phyloP scores from a whole-genome alignment of 2,888 invertebrate species.

The Drosophila fungiperda region DNA sequence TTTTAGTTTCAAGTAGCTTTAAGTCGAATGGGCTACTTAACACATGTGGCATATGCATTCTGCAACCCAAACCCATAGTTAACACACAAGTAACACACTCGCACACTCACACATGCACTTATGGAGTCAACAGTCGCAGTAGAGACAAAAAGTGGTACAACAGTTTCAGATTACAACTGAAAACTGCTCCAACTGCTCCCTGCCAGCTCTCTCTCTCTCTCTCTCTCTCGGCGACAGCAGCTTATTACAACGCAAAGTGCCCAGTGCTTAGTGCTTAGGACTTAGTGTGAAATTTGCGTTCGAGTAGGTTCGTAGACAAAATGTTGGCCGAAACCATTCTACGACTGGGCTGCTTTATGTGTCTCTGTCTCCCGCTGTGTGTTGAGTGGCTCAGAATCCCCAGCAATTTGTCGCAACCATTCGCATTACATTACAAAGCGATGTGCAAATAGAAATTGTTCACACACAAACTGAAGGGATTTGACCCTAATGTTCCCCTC shows the following conservation, averaged over 20 bases:
- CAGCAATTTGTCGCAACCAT: constrained; percentile 78
- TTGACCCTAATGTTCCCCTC: constrained; percentile 59
- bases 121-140: constrained; percentile 8
- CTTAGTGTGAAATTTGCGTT: constrained; percentile 70
- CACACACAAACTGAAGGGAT: constrained; percentile 67
- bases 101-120: not conserved
- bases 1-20: not conserved
- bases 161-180: constrained; percentile 56
- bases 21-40: not conserved
- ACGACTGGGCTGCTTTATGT: not conserved
- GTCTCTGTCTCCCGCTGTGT: constrained; percentile 39
- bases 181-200: not conserved
- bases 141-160: constrained; percentile 32
- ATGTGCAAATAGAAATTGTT: constrained; percentile 70
- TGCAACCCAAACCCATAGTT: constrained; percentile 11
- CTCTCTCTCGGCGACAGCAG: constrained; percentile 20
- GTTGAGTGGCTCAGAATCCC: constrained; percentile 66
- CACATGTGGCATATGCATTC: constrained; percentile 3
- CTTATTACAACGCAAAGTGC: constrained; percentile 45
- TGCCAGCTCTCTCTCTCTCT: not conserved
- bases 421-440: constrained; percentile 79
- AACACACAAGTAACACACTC: not conserved
- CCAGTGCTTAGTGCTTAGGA: constrained; percentile 50
- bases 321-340: constrained; percentile 25
- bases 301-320: constrained; percentile 45